Base-by-base conservation (phyloP, 2,888 invertebrate species). In the Drosophila neutralis region DNA sequence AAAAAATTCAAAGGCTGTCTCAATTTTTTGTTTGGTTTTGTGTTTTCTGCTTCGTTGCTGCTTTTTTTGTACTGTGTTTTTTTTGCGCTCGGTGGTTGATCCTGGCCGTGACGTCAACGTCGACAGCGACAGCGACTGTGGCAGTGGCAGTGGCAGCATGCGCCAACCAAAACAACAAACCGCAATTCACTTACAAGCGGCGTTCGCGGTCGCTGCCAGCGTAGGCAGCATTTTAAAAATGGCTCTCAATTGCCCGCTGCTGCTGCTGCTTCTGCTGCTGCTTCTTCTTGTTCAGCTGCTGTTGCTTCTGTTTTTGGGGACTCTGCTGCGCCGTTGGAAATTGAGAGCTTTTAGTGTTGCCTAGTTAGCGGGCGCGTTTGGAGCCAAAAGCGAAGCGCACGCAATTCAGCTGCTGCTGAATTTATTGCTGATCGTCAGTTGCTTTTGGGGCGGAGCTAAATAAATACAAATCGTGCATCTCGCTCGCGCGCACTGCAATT, bases 101-200 rank as follows among this genome's bases (percentile, higher is more conserved):
- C 79, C 76, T 76, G 77, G 82, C 68, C 40, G 54, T 48, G 63
- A 48, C 73, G 66, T 21, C 33, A 51, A 40, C 53, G 71, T 1
- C 24, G 49, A 36, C 60, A 67, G 3, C 59, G 57, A 78, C 81
- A 78, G 52, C 74, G 67, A 66, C 78, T 61, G 33, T 24, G 24
- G 27, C 78, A 63, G 33, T 51, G 49, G 63, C 80, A 69, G 73
- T 51, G 49, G 63, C 70, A 73, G 69, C 67, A 62, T 54, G 69
- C 82, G 80, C 83, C 87, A 89, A 87, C 90, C 90, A 90, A 91
- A 87, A 89, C 88, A 89, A 90, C 91, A 91, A 91, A 91, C 90
- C 91, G 87, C 91, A 91, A 91, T 91, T 91, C 91, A 91, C 91
- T 91, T 87, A 87, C 89, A 86, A 82, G 76, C 80, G 80, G 75